Evolutionary conservation across 2,797 vertebrate genomes (phyloP).

Genomic region (Jordanella pulchra): DNA sequence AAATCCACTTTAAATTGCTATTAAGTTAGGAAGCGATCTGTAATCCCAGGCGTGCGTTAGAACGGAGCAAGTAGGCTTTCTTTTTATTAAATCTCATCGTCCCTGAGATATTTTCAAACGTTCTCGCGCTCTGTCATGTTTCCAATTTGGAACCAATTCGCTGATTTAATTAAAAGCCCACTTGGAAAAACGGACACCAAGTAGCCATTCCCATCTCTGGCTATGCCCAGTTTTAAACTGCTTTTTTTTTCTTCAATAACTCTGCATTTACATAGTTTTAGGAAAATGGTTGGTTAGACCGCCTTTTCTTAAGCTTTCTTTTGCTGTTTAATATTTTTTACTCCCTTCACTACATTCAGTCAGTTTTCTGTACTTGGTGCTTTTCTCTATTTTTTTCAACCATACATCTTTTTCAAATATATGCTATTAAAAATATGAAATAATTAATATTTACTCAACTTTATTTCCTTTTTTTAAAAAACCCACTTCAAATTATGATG

Average conservation of each 20-base stretch:
- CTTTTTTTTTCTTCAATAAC: constrained; percentile 31
- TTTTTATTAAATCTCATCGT: constrained; percentile 79
- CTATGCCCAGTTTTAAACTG: constrained; percentile 44
- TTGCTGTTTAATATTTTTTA: background rate
- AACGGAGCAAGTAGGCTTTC: constrained; percentile 73
- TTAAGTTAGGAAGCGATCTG: constrained; percentile 86
- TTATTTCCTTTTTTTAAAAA: no score
- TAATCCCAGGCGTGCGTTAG: constrained; percentile 80
- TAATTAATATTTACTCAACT: no score
- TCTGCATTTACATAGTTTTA: background rate
- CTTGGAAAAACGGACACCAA: constrained; percentile 71
- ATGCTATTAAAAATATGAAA: no score
- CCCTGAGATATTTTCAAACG: constrained; percentile 77
- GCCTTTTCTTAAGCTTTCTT: background rate
- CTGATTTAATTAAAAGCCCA: constrained; percentile 79
- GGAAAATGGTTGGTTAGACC: background rate
- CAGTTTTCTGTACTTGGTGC: background rate
- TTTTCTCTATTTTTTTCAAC: background rate
- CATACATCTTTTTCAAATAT: background rate
- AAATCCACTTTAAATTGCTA: constrained; percentile 89
- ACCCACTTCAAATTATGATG: no score
- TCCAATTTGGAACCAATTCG: constrained; percentile 72
- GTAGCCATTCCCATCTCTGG: constrained; percentile 64
- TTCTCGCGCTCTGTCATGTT: constrained; percentile 74
- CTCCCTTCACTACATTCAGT: background rate